These are phyloP conservation scores for Globodera rostochiensis DNA, from an alignment of 1,140 invertebrate genomes.

Conservation along the genomic window DNA sequence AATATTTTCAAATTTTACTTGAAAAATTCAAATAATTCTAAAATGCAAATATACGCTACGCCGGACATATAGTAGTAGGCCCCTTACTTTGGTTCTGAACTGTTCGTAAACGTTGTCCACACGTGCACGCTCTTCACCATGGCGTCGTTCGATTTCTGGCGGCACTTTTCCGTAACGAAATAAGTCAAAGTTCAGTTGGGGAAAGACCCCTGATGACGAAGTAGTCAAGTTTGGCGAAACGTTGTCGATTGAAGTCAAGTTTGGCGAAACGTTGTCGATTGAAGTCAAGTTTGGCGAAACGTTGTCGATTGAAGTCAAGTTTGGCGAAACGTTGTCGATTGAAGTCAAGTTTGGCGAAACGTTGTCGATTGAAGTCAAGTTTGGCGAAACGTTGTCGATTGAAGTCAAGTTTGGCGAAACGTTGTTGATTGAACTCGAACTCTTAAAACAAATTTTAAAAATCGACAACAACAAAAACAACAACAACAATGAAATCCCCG, in stretches of 20 bases:
- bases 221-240: neutral
- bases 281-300: neutral
- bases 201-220: neutral
- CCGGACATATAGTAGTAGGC: too few relatives aligned
- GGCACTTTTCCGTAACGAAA: neutral
- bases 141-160: neutral
- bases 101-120: conserved; percentile 4
- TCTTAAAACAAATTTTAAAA: too few relatives aligned
- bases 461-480: too few relatives aligned
- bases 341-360: neutral
- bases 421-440: neutral
- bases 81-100: neutral
- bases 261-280: neutral
- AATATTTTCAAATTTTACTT: too few relatives aligned
- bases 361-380: neutral
- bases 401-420: neutral
- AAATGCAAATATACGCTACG: too few relatives aligned
- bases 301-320: neutral
- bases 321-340: neutral
- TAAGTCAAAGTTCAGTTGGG: conserved; percentile 1
- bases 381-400: neutral
- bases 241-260: neutral
- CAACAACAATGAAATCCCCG: too few relatives aligned
- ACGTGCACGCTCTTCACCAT: neutral
- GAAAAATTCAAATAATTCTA: too few relatives aligned